phyloP scores from a whole-genome alignment of 1,140 invertebrate species.

The Neodiprion fabricii region DNA sequence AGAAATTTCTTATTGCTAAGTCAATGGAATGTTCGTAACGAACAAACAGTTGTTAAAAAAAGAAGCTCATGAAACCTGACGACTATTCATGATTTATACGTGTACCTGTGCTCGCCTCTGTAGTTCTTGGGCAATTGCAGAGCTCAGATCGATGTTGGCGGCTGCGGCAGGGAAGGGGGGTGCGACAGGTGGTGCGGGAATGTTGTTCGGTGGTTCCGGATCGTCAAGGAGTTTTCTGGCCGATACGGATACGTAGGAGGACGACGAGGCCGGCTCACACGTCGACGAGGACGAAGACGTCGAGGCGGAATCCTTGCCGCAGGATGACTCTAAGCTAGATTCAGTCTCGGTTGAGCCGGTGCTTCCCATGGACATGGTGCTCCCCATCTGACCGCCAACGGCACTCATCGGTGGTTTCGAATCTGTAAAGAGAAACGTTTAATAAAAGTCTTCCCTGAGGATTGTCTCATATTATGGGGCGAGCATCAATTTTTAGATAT shows the following conservation, averaged over 20 bases:
- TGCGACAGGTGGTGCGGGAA: conserved; percentile 29
- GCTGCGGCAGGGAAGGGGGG: conserved; percentile 30
- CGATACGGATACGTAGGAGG: conserved; percentile 39
- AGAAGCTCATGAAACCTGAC: no score
- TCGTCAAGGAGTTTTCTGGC: conserved; percentile 10
- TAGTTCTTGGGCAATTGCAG: conserved; percentile 70
- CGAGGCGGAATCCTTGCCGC: conserved; percentile 56
- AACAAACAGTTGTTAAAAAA: no score
- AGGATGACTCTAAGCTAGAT: conserved; percentile 57
- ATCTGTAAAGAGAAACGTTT: conserved; percentile 31
- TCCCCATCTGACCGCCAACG: conserved; percentile 59
- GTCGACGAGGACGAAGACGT: conserved; percentile 56
- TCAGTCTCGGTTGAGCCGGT: conserved; percentile 60
- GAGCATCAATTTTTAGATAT: no score
- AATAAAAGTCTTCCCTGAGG: no score
- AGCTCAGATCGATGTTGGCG: conserved; percentile 51
- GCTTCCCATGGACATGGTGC: conserved; percentile 59
- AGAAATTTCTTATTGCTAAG: no score
- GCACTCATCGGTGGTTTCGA: conserved; percentile 56
- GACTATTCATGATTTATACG: no score
- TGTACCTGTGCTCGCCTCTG: conserved; percentile 69
- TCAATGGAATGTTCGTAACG: no score
- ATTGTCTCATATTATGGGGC: no score
- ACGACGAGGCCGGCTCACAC: conserved; percentile 48
- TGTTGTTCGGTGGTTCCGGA: not conserved